These are phyloP conservation scores for Trachurus trachurus DNA, from an alignment of 2,797 vertebrate species.

Conservation along the genomic window DNA sequence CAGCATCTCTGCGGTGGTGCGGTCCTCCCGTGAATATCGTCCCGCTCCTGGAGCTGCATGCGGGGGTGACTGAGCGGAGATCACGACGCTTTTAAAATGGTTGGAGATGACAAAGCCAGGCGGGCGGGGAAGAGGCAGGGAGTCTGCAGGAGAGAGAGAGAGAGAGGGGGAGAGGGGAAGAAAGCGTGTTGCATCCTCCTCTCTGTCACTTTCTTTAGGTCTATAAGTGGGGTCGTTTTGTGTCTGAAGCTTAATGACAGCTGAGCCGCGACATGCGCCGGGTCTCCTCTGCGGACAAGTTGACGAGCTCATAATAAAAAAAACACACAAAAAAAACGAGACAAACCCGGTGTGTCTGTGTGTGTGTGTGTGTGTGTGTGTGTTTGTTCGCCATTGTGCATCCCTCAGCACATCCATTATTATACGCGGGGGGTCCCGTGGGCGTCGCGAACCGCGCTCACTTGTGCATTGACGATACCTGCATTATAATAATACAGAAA, in stretches of 20 bases:
- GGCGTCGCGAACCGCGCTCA: constrained; percentile 71
- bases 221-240: not conserved
- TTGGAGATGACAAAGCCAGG: constrained; percentile 71
- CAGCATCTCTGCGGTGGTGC: constrained; percentile 15
- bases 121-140: constrained; percentile 24
- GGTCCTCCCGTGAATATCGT: constrained; percentile 14
- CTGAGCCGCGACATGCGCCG: not conserved
- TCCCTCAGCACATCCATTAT: constrained; percentile 88
- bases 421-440: constrained; percentile 77
- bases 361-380: too few relatives aligned
- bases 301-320: constrained; percentile 61
- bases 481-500: constrained; percentile 62
- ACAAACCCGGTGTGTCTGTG: constrained; percentile 68
- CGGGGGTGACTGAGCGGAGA: constrained; percentile 58
- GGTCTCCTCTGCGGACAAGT: constrained; percentile 32
- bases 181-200: constrained; percentile 40
- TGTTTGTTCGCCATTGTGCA: constrained; percentile 84
- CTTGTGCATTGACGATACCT: constrained; percentile 71
- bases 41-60: constrained; percentile 40
- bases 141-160: constrained; percentile 36
- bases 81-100: constrained; percentile 68
- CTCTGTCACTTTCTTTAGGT: constrained; percentile 40
- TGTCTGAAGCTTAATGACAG: not conserved
- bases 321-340: not conserved
- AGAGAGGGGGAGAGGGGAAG: too few relatives aligned